A percentile compares a stretch with the other conserved stretches of the same genome.
These are phyloP conservation scores for Climacteris rufus DNA, from an alignment of 2,113 vertebrate genomes.

Conservation along the genomic window DNA sequence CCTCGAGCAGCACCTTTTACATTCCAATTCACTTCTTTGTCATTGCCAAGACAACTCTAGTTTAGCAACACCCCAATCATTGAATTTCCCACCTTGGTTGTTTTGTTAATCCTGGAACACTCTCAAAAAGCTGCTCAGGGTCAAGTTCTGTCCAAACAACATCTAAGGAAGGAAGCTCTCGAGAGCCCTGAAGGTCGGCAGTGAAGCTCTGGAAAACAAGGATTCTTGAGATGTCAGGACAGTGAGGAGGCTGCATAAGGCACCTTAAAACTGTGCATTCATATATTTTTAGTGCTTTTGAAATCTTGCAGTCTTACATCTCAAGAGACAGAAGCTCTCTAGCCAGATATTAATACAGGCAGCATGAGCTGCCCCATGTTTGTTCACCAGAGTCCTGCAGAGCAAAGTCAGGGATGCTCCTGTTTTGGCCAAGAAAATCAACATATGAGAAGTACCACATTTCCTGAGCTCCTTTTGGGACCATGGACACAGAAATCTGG, in stretches of 20 bases:
- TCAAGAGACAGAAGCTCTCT: not conserved
- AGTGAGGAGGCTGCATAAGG: not conserved
- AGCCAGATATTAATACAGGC: not conserved
- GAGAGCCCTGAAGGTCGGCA: not conserved
- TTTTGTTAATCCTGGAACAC: not conserved
- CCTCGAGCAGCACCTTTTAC: fast-evolving
- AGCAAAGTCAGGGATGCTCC: not conserved
- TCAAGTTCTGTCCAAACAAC: not conserved
- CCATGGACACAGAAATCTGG: not conserved
- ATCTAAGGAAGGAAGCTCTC: not conserved
- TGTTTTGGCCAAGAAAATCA: not conserved
- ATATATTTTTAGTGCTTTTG: not conserved
- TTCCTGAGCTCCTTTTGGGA: not conserved
- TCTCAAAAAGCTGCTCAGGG: not conserved
- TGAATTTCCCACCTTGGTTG: not conserved
- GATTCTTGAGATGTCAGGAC: not conserved
- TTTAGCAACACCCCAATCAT: not conserved
- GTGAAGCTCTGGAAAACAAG: not conserved
- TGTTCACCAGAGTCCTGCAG: not conserved
- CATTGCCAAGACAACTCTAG: not conserved
- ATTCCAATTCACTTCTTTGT: not conserved
- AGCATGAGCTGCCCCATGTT: fast-evolving
- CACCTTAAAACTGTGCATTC: not conserved
- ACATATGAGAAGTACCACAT: not conserved
- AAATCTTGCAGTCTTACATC: not conserved